Evolutionary conservation across 2,797 vertebrate genomes (phyloP), one percentile per base, ranked within the genome.

Genomic region (Aythya fuligula): DNA sequence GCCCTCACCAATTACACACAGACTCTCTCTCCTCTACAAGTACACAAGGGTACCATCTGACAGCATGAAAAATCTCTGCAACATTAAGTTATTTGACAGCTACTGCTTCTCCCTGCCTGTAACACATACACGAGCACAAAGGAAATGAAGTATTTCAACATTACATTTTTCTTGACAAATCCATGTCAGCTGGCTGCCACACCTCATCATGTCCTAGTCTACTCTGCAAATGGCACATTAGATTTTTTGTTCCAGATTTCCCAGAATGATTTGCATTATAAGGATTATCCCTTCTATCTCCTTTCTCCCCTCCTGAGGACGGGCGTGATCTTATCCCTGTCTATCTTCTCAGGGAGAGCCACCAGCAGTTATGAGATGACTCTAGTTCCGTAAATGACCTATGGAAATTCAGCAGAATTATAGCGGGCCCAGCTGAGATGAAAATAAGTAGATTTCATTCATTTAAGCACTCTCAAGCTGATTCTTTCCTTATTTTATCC

Each of bases 381-480:
- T 74, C 60, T 80, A 66, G 66, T 8, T 66, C 66, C 39, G 47
- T 66, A 43, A 71, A 14, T 19, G 43, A 89, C 13, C 5, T 3
- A 32, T 15, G 79, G 36, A 83, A 71, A 74, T 71, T 8, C 57
- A 92, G 38, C 51, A 87, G 69, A 64, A 65, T 54, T 69, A 58
- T 83, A 65, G 13, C 78, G 83, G 65, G 53, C 43, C 65, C 75
- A 89, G 76, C 49, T 74, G 91, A 91, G 79, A 41, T 75, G 87
- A 93, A 95, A 94, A 75, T 86, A 89, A 96, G 30, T 61, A n/a
- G 66, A 88, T 95, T 95, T 93, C 54, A 58, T 53, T 88, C 78
- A 88, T 62, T 78, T 51, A 84, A 95, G 54, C 58, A 56, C 83
- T 61, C 34, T 56, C 47, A 81, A 69, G 66, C 32, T n/a, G 73